Conservation (phyloP, 2,888 invertebrate genomes). For the Cerastis leucographa region DNA sequence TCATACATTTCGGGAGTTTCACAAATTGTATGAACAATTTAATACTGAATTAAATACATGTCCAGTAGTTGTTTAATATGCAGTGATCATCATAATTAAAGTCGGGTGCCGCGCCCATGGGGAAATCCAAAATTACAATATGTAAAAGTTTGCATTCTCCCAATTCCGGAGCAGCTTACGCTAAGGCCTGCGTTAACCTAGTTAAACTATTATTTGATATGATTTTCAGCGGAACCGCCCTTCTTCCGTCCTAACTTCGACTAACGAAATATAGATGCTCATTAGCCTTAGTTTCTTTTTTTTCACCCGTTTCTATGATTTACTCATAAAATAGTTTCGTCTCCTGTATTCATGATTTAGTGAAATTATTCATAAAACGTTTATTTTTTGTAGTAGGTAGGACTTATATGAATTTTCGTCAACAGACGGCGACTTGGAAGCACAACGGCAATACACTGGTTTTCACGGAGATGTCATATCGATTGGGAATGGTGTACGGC, state of each 20-base stretch:
- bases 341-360: background rate
- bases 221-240: too few species aligned
- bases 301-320: background rate
- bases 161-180: background rate
- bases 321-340: too few species aligned
- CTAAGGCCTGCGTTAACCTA: too few species aligned
- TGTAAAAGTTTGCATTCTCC: background rate
- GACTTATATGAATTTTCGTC: background rate
- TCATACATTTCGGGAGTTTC: background rate
- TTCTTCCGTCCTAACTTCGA: too few species aligned
- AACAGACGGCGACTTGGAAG: constrained; percentile 74
- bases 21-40: background rate
- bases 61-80: background rate
- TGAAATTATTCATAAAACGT: too few species aligned
- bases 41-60: background rate
- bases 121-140: background rate
- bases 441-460: constrained; percentile 67
- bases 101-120: background rate
- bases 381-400: background rate
- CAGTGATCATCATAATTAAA: background rate
- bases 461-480: constrained; percentile 56
- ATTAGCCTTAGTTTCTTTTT: background rate
- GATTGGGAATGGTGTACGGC: constrained; percentile 64
- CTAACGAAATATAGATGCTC: background rate
- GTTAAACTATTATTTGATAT: background rate